Percentiles rank a stretch among this genome's conserved stretches.
These are phyloP conservation scores for Sphaerophoria rueppellii DNA, from an alignment of 2,888 invertebrate genomes.

Conservation along the genomic window DNA sequence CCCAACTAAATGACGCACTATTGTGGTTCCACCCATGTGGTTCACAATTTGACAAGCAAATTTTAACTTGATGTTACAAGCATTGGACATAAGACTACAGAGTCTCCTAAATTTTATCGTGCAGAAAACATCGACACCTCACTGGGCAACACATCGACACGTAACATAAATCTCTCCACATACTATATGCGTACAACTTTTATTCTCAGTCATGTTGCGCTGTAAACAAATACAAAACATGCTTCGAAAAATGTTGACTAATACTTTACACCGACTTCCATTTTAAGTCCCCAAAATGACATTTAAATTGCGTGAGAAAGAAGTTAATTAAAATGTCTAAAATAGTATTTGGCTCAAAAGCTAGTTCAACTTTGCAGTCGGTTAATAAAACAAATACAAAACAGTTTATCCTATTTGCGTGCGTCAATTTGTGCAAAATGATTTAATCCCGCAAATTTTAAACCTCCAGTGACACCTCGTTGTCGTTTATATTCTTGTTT, in stretches of 20 bases:
- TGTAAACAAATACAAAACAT: slow-evolving; percentile 27
- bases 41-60: too few relatives aligned
- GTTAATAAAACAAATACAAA: slow-evolving; percentile 21
- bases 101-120: neutral
- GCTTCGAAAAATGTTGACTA: slow-evolving; percentile 19
- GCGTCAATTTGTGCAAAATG: slow-evolving; percentile 52
- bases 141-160: neutral
- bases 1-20: too few relatives aligned
- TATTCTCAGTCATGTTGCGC: neutral
- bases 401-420: slow-evolving; percentile 34
- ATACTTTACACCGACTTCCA: neutral
- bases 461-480: slow-evolving; percentile 59
- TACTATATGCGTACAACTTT: neutral
- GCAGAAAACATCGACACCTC: neutral
- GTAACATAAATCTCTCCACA: neutral
- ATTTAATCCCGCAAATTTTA: slow-evolving; percentile 64
- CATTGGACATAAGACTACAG: too few relatives aligned
- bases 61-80: too few relatives aligned
- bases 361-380: slow-evolving; percentile 15
- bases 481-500: neutral
- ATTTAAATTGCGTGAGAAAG: slow-evolving; percentile 65
- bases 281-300: slow-evolving; percentile 38
- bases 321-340: slow-evolving; percentile 60
- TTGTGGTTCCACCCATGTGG: too few relatives aligned
- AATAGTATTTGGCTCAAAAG: slow-evolving; percentile 29